Evolutionary conservation across 2,888 invertebrate genomes (phyloP), one percentile per base, ranked within the genome.

Genomic region (Limnephilus auricula): DNA sequence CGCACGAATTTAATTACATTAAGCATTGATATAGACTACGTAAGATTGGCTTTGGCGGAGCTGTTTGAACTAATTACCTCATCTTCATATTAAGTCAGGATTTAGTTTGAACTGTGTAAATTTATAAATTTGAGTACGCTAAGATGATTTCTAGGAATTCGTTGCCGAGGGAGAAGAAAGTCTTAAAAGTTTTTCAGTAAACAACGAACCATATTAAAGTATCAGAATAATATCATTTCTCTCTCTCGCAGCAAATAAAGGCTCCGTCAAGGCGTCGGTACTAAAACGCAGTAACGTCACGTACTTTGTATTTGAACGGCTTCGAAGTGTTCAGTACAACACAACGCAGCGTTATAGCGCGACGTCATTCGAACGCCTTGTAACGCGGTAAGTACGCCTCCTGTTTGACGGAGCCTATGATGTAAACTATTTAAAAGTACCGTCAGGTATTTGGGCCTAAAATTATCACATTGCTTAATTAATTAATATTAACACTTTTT

Each of bases 1-100:
- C 86, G 86, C 86, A 45, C 30, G 34, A 86, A 86, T 86, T 86
- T 86, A 86, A 86, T 86, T 86, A 86, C 50, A 86, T 86, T 65
- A 86, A 50, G 86, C 45, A 86, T 86, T 50, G 50, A 50, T 34
- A 85, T 37, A 65, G 25, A 65, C 65, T 9, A 9, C 25, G 65
- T 80, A 25, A 80, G 65, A 65, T 25, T n/a, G 65, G 65, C n/a
- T 25, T 65, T n/a, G 65, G 65, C 65, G 65, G 18, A 2, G 65
- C 65, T 65, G 65, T 65, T 25, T 65, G 65, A 65, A 65, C 65
- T 65, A 65, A 65, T 65, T 65, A 65, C 65, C 25, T 1, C 65
- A 65, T 65, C 65, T n/a, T 25, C 65, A 65, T n/a, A 6, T 25
- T 65, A 1, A 25, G 25, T n/a, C 25, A 10, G 65, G 9, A 65